phyloP scores from a whole-genome alignment of 2,888 invertebrate species.

The Ctena decussata region DNA sequence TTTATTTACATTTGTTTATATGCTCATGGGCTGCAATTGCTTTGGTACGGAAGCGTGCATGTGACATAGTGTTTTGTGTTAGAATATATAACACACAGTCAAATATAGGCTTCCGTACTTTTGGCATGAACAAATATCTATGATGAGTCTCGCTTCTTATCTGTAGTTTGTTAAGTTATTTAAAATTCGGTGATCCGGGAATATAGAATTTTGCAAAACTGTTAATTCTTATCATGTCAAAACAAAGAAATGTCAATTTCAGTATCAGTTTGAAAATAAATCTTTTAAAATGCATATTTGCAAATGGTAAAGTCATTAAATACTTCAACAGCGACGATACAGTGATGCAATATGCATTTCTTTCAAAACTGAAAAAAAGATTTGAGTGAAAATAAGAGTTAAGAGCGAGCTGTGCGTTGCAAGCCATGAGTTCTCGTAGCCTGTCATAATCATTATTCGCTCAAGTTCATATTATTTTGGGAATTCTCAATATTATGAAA shows the following conservation, averaged over 20 bases:
- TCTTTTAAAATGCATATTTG: neutral
- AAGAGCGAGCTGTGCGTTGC: neutral
- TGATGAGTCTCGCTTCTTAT: neutral
- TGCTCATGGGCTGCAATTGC: too few relatives aligned
- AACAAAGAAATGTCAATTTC: slow-evolving; percentile 40
- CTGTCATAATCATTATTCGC: neutral
- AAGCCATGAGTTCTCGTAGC: neutral
- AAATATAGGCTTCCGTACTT: too few relatives aligned
- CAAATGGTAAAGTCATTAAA: neutral
- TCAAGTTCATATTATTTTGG: slow-evolving; percentile 1
- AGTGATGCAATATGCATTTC: neutral
- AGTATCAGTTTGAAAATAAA: slow-evolving; percentile 30
- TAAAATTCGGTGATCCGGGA: neutral
- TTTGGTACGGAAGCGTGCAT: too few relatives aligned
- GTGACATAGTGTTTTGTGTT: too few relatives aligned
- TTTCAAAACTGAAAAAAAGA: neutral
- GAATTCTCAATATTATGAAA: slow-evolving; percentile 16
- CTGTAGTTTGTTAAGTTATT: neutral
- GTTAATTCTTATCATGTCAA: slow-evolving; percentile 37
- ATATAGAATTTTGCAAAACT: slow-evolving; percentile 28
- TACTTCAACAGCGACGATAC: neutral
- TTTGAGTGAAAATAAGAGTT: neutral
- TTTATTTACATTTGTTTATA: too few relatives aligned
- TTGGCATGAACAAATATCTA: too few relatives aligned
- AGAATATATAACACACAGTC: too few relatives aligned